Conservation (phyloP, 30 jellyfish, hydroid and myxozoan genomes). For the Calvadosia cruxmelitensis region DNA sequence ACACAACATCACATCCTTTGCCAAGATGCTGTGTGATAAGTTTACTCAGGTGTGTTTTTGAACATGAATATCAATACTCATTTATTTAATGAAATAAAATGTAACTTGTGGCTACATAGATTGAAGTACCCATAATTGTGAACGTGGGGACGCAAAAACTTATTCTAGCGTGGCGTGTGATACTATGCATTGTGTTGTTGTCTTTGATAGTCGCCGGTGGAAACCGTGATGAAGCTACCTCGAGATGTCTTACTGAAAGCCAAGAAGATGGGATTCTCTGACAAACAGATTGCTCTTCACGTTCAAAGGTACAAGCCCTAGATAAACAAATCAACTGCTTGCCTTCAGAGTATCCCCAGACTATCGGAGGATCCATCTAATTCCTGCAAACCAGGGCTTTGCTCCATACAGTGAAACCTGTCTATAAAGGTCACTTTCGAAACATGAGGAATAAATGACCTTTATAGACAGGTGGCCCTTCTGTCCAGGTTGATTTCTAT, state of each 20-base stretch:
- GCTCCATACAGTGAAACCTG: too few relatives aligned
- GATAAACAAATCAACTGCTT: background rate
- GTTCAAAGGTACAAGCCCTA: constrained; percentile 63
- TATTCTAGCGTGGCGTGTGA: too few relatives aligned
- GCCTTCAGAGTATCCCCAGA: too few relatives aligned
- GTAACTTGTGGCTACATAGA: background rate
- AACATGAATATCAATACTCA: background rate
- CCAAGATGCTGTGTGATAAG: constrained; percentile 48
- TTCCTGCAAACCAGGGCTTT: too few relatives aligned
- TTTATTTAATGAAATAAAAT: background rate
- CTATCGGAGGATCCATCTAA: too few relatives aligned
- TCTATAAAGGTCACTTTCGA: too few relatives aligned
- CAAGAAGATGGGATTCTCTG: constrained; percentile 88
- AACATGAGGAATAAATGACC: too few relatives aligned
- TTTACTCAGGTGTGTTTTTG: constrained; percentile 33
- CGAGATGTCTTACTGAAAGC: constrained; percentile 49
- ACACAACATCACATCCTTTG: constrained; percentile 41
- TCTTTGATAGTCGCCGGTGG: constrained; percentile 22
- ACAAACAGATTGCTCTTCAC: constrained; percentile 82
- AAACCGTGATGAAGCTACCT: constrained; percentile 34
- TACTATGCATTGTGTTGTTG: too few relatives aligned
- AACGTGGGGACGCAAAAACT: too few relatives aligned
- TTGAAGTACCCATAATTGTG: too few relatives aligned
- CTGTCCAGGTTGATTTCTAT: too few relatives aligned
- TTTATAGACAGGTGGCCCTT: too few relatives aligned